Conservation (phyloP, 2,113 vertebrate genomes). For the Sisor rabdophorus region DNA sequence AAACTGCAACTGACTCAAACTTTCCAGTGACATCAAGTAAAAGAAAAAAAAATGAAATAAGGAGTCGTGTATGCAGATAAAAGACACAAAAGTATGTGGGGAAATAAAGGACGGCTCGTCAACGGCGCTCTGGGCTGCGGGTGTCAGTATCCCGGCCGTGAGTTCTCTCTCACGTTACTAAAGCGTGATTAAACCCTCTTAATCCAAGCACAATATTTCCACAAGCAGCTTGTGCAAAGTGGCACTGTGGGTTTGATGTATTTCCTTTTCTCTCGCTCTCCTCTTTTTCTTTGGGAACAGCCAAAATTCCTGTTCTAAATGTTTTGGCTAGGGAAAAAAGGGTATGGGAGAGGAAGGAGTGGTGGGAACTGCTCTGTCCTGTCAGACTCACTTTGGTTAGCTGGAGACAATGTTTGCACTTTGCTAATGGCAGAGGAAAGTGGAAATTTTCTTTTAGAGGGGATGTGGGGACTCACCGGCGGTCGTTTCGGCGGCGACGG, state of each 20-base stretch:
- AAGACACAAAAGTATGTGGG: slow-evolving; percentile 38
- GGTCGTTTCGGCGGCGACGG: slow-evolving; percentile 84
- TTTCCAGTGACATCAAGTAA: slow-evolving; percentile 70
- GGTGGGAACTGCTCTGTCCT: slow-evolving; percentile 14
- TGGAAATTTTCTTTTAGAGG: background rate
- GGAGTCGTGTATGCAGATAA: slow-evolving; percentile 25
- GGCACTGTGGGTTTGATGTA: slow-evolving; percentile 12
- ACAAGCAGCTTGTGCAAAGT: slow-evolving; percentile 19
- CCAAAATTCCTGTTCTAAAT: slow-evolving; percentile 57
- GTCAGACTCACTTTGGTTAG: background rate
- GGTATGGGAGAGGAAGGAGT: slow-evolving; percentile 4
- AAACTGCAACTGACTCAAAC: slow-evolving; percentile 54
- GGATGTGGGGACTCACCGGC: slow-evolving; percentile 73
- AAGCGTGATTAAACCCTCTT: slow-evolving; percentile 14
- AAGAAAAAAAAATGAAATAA: slow-evolving; percentile 35
- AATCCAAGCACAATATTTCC: slow-evolving; percentile 29
- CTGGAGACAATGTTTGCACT: background rate
- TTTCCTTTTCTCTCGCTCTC: slow-evolving; percentile 22
- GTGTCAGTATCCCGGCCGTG: background rate
- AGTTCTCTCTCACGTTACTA: background rate
- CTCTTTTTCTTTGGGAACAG: slow-evolving; percentile 33
- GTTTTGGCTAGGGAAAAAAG: slow-evolving; percentile 44
- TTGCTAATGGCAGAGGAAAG: background rate
- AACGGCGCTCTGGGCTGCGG: background rate
- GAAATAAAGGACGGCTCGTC: slow-evolving; percentile 7